phyloP scores from a whole-genome alignment of 2,113 vertebrate species.

The Macaca nemestrina region DNA sequence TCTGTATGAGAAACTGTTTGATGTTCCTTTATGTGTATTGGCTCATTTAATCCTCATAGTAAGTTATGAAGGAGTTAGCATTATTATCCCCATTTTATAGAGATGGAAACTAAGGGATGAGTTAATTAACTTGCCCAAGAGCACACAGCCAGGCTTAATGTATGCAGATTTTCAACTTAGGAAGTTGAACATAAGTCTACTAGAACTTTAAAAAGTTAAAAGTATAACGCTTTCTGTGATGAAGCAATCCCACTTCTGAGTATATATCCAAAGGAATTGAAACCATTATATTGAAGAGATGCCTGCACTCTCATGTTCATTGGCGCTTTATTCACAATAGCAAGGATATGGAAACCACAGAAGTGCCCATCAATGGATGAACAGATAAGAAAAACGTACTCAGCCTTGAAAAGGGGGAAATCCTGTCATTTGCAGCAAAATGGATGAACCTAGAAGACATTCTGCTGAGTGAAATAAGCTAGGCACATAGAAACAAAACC shows the following conservation, averaged over 20 bases:
- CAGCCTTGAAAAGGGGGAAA: neutral
- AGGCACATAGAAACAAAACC: neutral
- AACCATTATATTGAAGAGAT: neutral
- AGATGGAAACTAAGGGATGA: neutral
- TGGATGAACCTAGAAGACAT: neutral
- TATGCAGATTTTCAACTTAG: constrained; percentile 8
- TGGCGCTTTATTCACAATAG: neutral
- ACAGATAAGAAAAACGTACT: neutral
- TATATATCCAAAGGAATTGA: neutral
- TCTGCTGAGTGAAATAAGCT: neutral
- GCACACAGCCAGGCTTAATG: neutral
- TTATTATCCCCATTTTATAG: neutral
- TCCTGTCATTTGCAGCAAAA: neutral
- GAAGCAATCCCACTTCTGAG: neutral
- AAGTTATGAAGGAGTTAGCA: neutral
- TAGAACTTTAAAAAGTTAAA: constrained; percentile 26
- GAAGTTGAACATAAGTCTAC: constrained; percentile 6
- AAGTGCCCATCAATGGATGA: neutral
- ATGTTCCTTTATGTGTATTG: neutral
- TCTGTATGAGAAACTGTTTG: neutral
- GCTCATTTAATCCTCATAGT: neutral
- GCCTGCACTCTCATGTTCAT: neutral
- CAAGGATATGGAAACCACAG: neutral
- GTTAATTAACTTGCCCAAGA: neutral
- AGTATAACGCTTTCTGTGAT: neutral